These are phyloP conservation scores for Trachelus iudaicus DNA, from an alignment of 2,888 invertebrate species.

Conservation along the genomic window DNA sequence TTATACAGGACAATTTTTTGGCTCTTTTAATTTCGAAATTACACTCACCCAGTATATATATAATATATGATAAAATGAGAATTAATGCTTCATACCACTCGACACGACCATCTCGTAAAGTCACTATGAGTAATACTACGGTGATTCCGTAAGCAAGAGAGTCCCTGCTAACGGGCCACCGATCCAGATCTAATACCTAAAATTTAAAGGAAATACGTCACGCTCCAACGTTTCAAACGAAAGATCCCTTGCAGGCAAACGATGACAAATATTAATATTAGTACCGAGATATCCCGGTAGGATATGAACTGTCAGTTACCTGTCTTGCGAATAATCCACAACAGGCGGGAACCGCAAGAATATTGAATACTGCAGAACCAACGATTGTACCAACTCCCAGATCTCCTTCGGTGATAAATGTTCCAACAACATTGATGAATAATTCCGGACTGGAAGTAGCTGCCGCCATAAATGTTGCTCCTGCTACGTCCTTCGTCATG, in stretches of 20 bases:
- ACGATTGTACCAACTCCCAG: constrained; percentile 82
- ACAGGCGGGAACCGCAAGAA: constrained; percentile 80
- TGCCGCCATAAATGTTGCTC: constrained; percentile 92
- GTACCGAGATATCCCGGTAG: neutral
- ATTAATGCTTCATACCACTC: constrained; percentile 82
- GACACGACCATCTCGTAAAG: constrained; percentile 77
- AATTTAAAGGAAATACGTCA: constrained; percentile 27
- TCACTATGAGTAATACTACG: constrained; percentile 76
- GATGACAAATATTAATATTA: neutral
- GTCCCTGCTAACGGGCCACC: constrained; percentile 84
- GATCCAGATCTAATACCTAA: constrained; percentile 76
- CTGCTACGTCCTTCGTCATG: constrained; percentile 82
- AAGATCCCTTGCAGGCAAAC: neutral
- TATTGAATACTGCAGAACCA: constrained; percentile 83
- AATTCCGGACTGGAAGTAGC: constrained; percentile 89
- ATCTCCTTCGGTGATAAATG: constrained; percentile 81
- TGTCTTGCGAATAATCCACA: constrained; percentile 82
- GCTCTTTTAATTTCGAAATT: neutral
- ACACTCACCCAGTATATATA: constrained; percentile 77
- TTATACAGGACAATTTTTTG: neutral
- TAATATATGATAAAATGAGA: constrained; percentile 76
- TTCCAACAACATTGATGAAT: constrained; percentile 86
- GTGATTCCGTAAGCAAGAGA: constrained; percentile 79
- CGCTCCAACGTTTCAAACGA: constrained; percentile 3
- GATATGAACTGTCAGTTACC: constrained; percentile 63